Evolutionary conservation across 2,113 vertebrate species (phyloP).

Genomic region (Ageneiosus marmoratus): DNA sequence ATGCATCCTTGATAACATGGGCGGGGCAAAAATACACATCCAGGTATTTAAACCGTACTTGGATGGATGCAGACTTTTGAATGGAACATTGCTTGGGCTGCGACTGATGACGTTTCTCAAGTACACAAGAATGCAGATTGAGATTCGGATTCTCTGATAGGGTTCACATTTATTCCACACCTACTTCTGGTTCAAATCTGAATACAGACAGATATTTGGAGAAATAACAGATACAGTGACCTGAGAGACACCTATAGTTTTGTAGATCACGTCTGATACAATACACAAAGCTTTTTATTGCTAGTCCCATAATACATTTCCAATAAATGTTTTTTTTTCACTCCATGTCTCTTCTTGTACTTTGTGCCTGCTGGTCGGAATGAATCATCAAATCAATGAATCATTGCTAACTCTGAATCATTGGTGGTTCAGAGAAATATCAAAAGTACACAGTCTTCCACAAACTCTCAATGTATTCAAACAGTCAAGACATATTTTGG

Average conservation of each 20-base stretch:
- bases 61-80: background rate
- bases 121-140: too few relatives aligned
- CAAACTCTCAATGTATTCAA: background rate
- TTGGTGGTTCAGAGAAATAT: background rate
- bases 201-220: background rate
- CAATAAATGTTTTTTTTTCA: background rate
- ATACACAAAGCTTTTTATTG: too few relatives aligned
- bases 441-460: background rate
- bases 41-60: too few relatives aligned
- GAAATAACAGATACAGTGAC: background rate
- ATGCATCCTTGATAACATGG: too few relatives aligned
- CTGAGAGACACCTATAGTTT: background rate
- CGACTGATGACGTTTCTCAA: too few relatives aligned
- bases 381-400: background rate
- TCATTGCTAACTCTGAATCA: slow-evolving; percentile 11
- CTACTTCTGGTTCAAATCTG: background rate
- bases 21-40: too few relatives aligned
- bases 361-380: background rate
- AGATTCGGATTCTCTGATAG: too few relatives aligned
- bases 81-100: too few relatives aligned
- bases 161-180: background rate
- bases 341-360: too few relatives aligned
- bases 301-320: background rate
- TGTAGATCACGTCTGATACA: background rate
- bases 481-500: background rate